These are phyloP conservation scores for Pseudomyrmex concolor DNA, from an alignment of 1,140 invertebrate genomes.

Conservation along the genomic window DNA sequence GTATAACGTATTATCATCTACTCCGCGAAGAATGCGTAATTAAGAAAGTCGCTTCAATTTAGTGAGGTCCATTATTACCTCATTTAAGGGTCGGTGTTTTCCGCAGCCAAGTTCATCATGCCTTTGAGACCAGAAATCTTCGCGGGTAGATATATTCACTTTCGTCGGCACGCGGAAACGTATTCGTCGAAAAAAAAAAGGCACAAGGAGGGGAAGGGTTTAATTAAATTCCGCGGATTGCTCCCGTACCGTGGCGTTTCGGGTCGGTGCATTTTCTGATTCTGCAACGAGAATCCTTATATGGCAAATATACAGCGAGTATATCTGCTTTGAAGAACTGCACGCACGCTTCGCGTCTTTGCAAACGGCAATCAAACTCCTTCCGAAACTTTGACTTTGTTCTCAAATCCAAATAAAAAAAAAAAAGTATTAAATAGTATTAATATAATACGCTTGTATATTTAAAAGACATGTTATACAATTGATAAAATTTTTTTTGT, in stretches of 20 bases:
- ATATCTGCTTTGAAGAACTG: constrained; percentile 23
- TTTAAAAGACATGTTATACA: not conserved
- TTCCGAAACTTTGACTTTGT: not conserved
- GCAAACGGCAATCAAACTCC: constrained; percentile 25
- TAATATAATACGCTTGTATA: not conserved
- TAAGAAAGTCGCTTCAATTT: constrained; percentile 37
- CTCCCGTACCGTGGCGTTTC: constrained; percentile 60
- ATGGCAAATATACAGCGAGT: not conserved
- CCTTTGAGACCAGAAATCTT: constrained; percentile 45
- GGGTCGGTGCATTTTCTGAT: constrained; percentile 64
- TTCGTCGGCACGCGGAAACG: constrained; percentile 43
- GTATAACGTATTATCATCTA: too few relatives aligned
- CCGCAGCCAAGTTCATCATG: constrained; percentile 29
- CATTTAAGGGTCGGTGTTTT: constrained; percentile 35
- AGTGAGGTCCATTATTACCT: constrained; percentile 44
- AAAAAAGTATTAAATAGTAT: not conserved
- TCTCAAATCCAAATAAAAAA: too few relatives aligned
- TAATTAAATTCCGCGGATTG: constrained; percentile 75
- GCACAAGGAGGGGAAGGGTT: constrained; percentile 2
- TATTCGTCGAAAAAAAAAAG: constrained; percentile 56
- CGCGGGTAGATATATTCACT: constrained; percentile 15
- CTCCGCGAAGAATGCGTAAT: constrained; percentile 25
- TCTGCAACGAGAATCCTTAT: constrained; percentile 36
- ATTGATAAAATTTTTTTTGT: not conserved
- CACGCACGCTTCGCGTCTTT: not conserved